A percentile compares a stretch with the other conserved stretches of the same genome.
Conservation (phyloP, 2,113 vertebrate genomes). For the Salvelinus namaycush region DNA sequence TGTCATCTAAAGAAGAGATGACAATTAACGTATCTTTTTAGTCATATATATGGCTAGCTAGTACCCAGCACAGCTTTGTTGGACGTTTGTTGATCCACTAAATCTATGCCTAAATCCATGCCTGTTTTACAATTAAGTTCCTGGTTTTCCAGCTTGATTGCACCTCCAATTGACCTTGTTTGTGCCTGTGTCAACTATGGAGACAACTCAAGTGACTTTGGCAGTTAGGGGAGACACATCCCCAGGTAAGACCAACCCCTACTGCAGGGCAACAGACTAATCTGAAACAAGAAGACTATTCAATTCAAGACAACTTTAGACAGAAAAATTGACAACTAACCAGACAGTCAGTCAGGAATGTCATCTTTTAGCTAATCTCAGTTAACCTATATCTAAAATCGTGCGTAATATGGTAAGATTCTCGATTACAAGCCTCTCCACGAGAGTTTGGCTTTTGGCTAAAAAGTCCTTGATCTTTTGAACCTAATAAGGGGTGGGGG, state of each 20-base stretch:
- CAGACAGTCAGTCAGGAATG: too few species aligned
- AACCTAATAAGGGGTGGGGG: not conserved
- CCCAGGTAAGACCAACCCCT: slow-evolving; percentile 75
- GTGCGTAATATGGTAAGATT: not conserved
- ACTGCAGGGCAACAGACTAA: not conserved
- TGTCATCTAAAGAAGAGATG: too few species aligned
- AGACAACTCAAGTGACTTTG: slow-evolving; percentile 82
- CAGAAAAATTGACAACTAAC: too few species aligned
- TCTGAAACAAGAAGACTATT: slow-evolving; percentile 4
- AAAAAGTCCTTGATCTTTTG: not conserved
- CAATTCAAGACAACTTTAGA: too few species aligned
- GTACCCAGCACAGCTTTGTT: not conserved
- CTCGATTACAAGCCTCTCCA: too few species aligned
- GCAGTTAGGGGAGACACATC: slow-evolving; percentile 80
- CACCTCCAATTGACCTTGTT: not conserved
- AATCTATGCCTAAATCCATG: not conserved
- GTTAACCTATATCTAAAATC: not conserved
- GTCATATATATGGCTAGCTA: too few species aligned
- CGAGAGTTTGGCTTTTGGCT: too few species aligned
- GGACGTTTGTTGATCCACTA: not conserved
- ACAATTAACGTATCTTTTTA: too few species aligned
- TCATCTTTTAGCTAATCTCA: not conserved
- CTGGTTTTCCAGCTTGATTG: slow-evolving; percentile 31
- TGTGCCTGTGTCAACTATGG: slow-evolving; percentile 71
- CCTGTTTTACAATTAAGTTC: not conserved